Evolutionary conservation across 2,113 vertebrate species (phyloP), one percentile per base, ranked within the genome.

Genomic region (Chloebia gouldiae): DNA sequence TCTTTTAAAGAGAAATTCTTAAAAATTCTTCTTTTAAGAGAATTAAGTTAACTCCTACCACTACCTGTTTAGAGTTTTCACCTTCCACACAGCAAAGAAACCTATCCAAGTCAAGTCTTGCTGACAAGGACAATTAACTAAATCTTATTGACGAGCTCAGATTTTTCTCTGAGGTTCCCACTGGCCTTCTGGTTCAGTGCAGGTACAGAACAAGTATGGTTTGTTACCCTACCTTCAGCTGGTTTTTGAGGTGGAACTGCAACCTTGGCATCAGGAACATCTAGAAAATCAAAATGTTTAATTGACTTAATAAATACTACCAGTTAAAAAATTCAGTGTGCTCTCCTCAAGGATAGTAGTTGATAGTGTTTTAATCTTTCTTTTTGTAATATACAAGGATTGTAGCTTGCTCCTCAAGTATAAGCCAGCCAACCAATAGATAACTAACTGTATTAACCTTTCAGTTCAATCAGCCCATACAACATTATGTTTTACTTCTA

Each of bases 191-290:
- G 15, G 24, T 56, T 81, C 53, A 71, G 12, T 19, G 15, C 11
- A 68, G 37, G 31, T 39, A 44, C 11, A 18, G 27, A 80, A 76
- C 3, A 86, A 76, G 19, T 23, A 75, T 13, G 11, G 10, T 49
- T 93, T 90, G 33, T 79, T 82, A 71, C 90, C 96, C 97, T 98
- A 98, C 98, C 98, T 98, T 97, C 95, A 75, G 97, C 83, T 96
- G 97, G 78, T 88, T 98, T 96, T 95, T 98, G 97, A 77, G 97
- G 82, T n/a, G 98, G 98, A 95, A 98, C 97, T 15, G 97, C 97
- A 95, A 99, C 97, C 78, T 98, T 97, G 28, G 98, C 97, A 96
- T 99, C 99, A 40, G 98, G 98, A 92, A 99, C 96, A 96, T 99
- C 99, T 99, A 93, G 40, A 97, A 97, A 96, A 89, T 49, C 27